Evolutionary conservation across 2,797 vertebrate genomes (phyloP).

Genomic region (Fundulus diaphanus): DNA sequence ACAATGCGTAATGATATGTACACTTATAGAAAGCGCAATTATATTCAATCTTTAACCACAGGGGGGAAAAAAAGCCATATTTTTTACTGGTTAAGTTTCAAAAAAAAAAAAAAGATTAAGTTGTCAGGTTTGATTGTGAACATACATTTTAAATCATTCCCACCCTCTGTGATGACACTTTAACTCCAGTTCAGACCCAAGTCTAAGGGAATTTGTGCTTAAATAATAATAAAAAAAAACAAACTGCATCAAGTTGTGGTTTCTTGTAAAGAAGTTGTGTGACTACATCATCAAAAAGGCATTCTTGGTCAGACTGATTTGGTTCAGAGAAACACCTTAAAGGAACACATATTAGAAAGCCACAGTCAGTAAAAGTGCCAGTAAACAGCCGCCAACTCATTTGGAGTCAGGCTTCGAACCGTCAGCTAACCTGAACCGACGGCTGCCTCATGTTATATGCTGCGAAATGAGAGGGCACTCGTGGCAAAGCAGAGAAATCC

Average conservation of each 20-base stretch:
- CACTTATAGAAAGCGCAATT: neutral
- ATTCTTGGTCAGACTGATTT: neutral
- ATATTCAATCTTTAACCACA: neutral
- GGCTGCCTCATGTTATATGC: conserved; percentile 1
- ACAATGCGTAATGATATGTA: neutral
- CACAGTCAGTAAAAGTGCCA: neutral
- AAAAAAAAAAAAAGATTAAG: conserved; percentile 4
- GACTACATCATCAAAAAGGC: neutral
- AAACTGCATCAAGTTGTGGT: neutral
- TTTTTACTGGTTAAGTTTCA: conserved; percentile 1
- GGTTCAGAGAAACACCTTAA: neutral
- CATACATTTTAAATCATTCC: neutral
- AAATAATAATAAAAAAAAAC: neutral
- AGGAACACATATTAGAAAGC: neutral
- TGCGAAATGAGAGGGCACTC: conserved; percentile 28
- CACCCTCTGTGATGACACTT: neutral
- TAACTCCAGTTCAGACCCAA: neutral
- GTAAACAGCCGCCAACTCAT: neutral
- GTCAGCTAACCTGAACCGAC: conserved; percentile 14
- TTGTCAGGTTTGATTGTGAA: neutral
- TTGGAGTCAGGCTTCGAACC: neutral
- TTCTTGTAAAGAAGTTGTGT: neutral
- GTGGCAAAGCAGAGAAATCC: conserved; percentile 12
- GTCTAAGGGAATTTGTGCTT: neutral
- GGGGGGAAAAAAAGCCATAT: neutral